Conservation (phyloP, 2,888 invertebrate genomes). For the Tuta absoluta region DNA sequence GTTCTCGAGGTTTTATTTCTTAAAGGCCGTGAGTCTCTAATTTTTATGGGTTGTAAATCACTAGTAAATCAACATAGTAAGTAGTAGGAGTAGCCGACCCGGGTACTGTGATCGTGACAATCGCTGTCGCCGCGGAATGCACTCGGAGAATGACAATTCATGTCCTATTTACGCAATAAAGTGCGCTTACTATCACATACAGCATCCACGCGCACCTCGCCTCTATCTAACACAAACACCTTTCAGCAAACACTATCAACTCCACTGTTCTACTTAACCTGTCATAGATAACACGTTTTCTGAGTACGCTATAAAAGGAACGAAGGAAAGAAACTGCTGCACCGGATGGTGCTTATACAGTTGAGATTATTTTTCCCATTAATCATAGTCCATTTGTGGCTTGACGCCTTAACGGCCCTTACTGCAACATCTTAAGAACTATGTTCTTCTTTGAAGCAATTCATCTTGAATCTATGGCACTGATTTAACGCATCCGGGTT, state of each 20-base stretch:
- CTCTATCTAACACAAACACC: conserved; percentile 46
- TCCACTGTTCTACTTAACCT: conserved; percentile 49
- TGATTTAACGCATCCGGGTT: conserved; percentile 23
- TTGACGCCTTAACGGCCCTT: conserved; percentile 38
- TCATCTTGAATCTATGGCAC: conserved; percentile 27
- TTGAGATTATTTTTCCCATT: conserved; percentile 46
- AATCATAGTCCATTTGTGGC: conserved; percentile 45
- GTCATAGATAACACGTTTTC: conserved; percentile 48
- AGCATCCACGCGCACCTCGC: conserved; percentile 49
- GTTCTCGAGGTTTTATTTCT: conserved; percentile 34
- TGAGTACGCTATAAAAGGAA: conserved; percentile 33
- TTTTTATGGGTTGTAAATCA: conserved; percentile 42
- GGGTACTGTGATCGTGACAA: conserved; percentile 38
- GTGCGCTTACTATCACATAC: conserved; percentile 46
- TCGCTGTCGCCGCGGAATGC: conserved; percentile 43
- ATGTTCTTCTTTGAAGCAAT: conserved; percentile 22
- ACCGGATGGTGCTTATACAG: conserved; percentile 41
- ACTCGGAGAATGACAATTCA: conserved; percentile 39
- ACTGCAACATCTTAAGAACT: conserved; percentile 29
- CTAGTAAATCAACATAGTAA: conserved; percentile 46
- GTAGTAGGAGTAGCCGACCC: conserved; percentile 36
- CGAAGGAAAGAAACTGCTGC: conserved; percentile 39
- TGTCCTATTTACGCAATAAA: conserved; percentile 59
- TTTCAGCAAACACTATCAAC: conserved; percentile 47
- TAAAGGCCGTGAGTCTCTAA: conserved; percentile 23